phyloP scores from a whole-genome alignment of 1,140 invertebrate genomes.

The Drosophila takahashii region DNA sequence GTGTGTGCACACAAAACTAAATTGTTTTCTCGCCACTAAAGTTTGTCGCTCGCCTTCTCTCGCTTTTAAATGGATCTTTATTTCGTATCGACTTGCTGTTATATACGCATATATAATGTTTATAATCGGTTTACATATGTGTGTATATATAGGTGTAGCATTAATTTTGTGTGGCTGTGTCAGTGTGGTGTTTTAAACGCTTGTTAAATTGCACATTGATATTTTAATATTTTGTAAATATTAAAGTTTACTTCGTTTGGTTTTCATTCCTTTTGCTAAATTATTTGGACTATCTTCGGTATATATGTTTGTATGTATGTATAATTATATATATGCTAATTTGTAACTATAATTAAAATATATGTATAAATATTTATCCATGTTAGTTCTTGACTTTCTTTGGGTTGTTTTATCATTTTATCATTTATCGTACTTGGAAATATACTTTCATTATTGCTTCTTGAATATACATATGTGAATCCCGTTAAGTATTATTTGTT shows the following conservation, averaged over 20 bases:
- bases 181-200: constrained; percentile 68
- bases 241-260: constrained; percentile 65
- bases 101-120: constrained; percentile 51
- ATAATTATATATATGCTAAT: constrained; percentile 70
- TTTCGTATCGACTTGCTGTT: constrained; percentile 29
- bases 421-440: constrained; percentile 61
- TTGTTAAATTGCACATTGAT: constrained; percentile 81
- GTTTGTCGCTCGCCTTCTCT: constrained; percentile 39
- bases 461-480: constrained; percentile 71
- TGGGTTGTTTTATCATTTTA: constrained; percentile 42
- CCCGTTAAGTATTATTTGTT: constrained; percentile 47
- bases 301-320: constrained; percentile 64
- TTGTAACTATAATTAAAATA: constrained; percentile 74
- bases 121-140: constrained; percentile 49
- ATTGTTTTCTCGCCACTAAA: constrained; percentile 23
- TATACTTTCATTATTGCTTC: constrained; percentile 76
- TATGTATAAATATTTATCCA: constrained; percentile 70
- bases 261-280: constrained; percentile 52
- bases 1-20: constrained; percentile 44
- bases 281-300: constrained; percentile 72
- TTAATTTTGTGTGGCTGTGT: constrained; percentile 39
- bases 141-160: constrained; percentile 43
- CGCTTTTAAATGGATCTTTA: constrained; percentile 40
- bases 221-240: constrained; percentile 83
- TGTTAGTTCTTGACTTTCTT: constrained; percentile 56